phyloP scores from a whole-genome alignment of 2,888 invertebrate species.

The Melanchra persicariae region DNA sequence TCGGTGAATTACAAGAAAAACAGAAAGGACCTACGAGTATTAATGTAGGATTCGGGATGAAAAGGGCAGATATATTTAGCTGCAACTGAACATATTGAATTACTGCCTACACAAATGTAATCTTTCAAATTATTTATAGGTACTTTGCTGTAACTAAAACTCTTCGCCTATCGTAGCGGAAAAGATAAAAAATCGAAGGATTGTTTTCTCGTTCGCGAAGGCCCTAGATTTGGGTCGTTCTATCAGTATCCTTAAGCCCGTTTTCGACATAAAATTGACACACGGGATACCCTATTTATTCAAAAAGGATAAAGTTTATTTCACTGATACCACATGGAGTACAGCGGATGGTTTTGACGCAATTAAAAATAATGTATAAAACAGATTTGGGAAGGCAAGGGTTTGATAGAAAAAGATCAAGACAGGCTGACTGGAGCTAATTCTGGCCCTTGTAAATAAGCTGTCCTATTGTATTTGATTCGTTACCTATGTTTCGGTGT shows the following conservation, averaged over 20 bases:
- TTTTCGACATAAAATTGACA: slow-evolving; percentile 67
- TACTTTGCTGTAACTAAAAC: slow-evolving; percentile 23
- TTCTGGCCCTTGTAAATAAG: too few species aligned
- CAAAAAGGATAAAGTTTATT: slow-evolving; percentile 59
- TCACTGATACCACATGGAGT: slow-evolving; percentile 31
- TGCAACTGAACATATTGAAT: slow-evolving; percentile 17
- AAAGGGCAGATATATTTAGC: slow-evolving; percentile 10
- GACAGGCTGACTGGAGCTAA: neutral
- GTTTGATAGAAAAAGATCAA: too few species aligned
- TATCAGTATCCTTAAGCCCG: slow-evolving; percentile 60
- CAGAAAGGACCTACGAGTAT: slow-evolving; percentile 11
- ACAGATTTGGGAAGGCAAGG: neutral
- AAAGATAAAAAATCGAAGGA: slow-evolving; percentile 51
- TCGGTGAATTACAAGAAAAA: slow-evolving; percentile 61
- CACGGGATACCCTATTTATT: slow-evolving; percentile 64
- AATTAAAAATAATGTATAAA: slow-evolving; percentile 25
- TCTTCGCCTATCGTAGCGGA: neutral
- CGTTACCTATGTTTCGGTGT: too few species aligned
- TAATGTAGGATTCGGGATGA: slow-evolving; percentile 3
- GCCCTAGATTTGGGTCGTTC: slow-evolving; percentile 57
- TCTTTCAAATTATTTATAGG: slow-evolving; percentile 3
- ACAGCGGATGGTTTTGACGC: slow-evolving; percentile 18
- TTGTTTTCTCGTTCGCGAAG: slow-evolving; percentile 45
- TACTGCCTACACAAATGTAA: slow-evolving; percentile 7
- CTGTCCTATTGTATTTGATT: too few species aligned